Evolutionary conservation across 2,113 vertebrate species (phyloP), one percentile per base, ranked within the genome.

Genomic region (Onychorhynchus coronatus): DNA sequence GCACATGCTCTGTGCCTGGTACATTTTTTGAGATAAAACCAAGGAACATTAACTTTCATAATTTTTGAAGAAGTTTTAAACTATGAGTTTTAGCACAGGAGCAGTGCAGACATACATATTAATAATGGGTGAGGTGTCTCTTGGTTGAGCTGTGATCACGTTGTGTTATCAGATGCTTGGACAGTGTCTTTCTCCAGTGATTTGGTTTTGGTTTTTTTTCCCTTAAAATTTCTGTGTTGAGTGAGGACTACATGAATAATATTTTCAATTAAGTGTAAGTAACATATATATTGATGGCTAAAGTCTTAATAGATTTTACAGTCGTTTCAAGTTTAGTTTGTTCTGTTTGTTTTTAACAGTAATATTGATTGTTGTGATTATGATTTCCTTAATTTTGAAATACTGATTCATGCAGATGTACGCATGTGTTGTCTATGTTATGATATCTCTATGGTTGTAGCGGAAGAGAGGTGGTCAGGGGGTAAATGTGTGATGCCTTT

Each of bases 101-200:
- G 30, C 10, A 46, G 46, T 63, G 44, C 13, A 53, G 59, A 11
- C 27, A 8, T 9, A 30, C 0, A 0, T 59, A 22, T 55, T 39
- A 18, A 2, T 72, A 41, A 25, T 16, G 33, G 19, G 30, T 47
- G 35, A 72, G 30, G 10, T 55, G 70, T 4, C 22, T n/a, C 8
- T 61, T 81, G 58, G 49, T 78, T 73, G 65, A 39, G n/a, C 14
- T 70, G 46, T 44, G 55, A 31, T 80, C 33, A 30, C 5, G 0
- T 17, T 76, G 17, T 52, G 3, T 61, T 91, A 27, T 21, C 49
- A 72, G 35, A 17, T 78, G 39, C 46, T 74, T 63, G 63, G 12
- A 24, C 27, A 35, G 11, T 35, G 6, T 73, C 20, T 53, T 70
- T 68, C 37, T 56, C 23, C 24, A 52, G 55, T 30, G 58, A 17